Conservation (phyloP, 1,140 invertebrate genomes). For the Diabrotica undecimpunctata region DNA sequence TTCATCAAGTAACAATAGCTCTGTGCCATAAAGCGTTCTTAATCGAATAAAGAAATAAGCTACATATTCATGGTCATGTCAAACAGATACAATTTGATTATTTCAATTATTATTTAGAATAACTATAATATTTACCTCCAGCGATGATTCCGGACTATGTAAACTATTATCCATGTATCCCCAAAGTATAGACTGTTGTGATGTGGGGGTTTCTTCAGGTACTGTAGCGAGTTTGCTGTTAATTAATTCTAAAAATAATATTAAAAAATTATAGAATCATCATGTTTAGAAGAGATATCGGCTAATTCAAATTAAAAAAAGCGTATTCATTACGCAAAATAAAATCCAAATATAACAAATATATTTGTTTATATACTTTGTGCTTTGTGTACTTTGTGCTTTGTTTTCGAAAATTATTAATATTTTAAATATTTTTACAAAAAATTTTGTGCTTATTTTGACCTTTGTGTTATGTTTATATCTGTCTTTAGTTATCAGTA, state of each 20-base stretch:
- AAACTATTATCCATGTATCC: slow-evolving; percentile 21
- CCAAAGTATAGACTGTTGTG: slow-evolving; percentile 19
- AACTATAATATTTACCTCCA: slow-evolving; percentile 19
- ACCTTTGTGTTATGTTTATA: too few relatives aligned
- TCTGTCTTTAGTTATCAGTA: too few relatives aligned
- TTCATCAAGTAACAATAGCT: too few relatives aligned
- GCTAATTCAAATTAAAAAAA: not conserved
- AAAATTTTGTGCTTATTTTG: too few relatives aligned
- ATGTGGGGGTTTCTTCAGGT: slow-evolving; percentile 55
- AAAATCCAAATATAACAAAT: too few relatives aligned
- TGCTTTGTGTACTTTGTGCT: not conserved
- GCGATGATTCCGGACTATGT: slow-evolving; percentile 7
- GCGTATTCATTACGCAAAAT: not conserved
- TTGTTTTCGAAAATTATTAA: too few relatives aligned
- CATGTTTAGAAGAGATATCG: not conserved
- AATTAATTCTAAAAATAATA: slow-evolving; percentile 53
- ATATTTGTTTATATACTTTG: not conserved
- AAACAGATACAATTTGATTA: too few relatives aligned
- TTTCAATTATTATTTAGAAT: too few relatives aligned
- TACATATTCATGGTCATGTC: too few relatives aligned
- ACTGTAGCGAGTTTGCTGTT: slow-evolving; percentile 60
- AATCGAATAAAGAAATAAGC: too few relatives aligned
- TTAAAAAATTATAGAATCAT: not conserved
- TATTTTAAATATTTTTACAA: not conserved
- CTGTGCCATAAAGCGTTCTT: too few relatives aligned